A percentile compares a stretch with the other conserved stretches of the same genome.
These are phyloP conservation scores for Sebastes itinus DNA, from an alignment of 2,797 vertebrate genomes.

Conservation along the genomic window DNA sequence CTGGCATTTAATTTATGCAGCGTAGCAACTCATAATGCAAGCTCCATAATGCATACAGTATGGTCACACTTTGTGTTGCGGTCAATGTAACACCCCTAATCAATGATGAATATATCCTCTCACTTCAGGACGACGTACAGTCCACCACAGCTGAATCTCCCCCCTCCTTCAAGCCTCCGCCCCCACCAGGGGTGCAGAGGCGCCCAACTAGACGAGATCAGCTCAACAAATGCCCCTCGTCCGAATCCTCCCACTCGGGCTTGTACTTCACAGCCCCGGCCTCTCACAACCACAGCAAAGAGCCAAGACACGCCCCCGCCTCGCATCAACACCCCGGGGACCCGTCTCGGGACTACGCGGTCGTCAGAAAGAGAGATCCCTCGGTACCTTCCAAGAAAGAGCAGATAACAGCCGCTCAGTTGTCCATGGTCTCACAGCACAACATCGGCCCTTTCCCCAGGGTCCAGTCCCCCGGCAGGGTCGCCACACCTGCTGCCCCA, in stretches of 20 bases:
- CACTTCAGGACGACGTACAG: constrained; percentile 91
- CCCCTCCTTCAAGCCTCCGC: constrained; percentile 86
- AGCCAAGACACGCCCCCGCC: constrained; percentile 41
- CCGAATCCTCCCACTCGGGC: constrained; percentile 87
- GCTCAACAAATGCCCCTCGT: constrained; percentile 83
- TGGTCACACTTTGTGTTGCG: background rate
- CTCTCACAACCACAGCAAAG: constrained; percentile 68
- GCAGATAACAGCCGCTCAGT: constrained; percentile 75
- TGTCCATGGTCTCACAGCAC: constrained; percentile 85
- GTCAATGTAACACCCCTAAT: constrained; percentile 28
- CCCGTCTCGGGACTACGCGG: constrained; percentile 52
- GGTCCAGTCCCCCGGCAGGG: constrained; percentile 89
- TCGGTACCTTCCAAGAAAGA: constrained; percentile 66
- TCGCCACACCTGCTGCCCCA: constrained; percentile 60
- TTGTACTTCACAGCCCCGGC: constrained; percentile 86
- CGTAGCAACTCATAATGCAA: too few relatives aligned
- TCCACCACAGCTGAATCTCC: constrained; percentile 84
- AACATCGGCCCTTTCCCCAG: constrained; percentile 92
- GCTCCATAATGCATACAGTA: background rate
- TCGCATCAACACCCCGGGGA: constrained; percentile 40
- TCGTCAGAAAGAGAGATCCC: constrained; percentile 52
- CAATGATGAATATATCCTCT: constrained; percentile 71
- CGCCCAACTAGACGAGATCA: constrained; percentile 77
- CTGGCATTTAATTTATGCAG: background rate
- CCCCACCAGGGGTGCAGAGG: constrained; percentile 80